Evolutionary conservation across 2,888 invertebrate genomes (phyloP).

Genomic region (Sicus ferrugineus): DNA sequence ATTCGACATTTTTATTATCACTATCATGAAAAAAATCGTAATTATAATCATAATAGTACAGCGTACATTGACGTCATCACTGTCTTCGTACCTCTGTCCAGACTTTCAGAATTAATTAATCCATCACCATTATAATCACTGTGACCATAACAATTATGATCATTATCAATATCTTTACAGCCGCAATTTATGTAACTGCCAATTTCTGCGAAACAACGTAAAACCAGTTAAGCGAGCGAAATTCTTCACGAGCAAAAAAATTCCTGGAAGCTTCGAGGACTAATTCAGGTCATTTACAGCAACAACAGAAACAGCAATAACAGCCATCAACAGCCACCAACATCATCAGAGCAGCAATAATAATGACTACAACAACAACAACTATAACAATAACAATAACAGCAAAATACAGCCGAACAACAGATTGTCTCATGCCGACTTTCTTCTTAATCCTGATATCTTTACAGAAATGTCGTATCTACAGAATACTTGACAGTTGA

Average conservation of each 20-base stretch:
- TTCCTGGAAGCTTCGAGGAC: conserved; percentile 12
- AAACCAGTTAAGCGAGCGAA: conserved; percentile 6
- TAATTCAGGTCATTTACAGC: conserved; percentile 22
- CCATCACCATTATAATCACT: background rate
- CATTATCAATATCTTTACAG: background rate
- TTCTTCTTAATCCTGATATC: background rate
- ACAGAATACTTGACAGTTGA: background rate
- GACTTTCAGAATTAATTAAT: too few relatives aligned
- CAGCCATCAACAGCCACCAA: background rate
- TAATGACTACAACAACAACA: background rate
- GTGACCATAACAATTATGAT: background rate
- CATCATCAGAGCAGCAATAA: background rate
- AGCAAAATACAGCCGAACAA: background rate
- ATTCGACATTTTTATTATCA: too few relatives aligned
- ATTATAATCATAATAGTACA: too few relatives aligned
- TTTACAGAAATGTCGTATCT: background rate
- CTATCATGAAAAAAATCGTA: too few relatives aligned
- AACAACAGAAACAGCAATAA: background rate
- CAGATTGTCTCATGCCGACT: background rate
- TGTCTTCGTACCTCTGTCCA: too few relatives aligned
- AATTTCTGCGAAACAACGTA: conserved; percentile 5
- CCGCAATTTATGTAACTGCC: too few relatives aligned
- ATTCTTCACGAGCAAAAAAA: conserved; percentile 16
- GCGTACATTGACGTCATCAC: too few relatives aligned
- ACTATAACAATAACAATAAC: background rate